Conservation (phyloP, 2,888 invertebrate genomes). For the Caenorhabditis becei region DNA sequence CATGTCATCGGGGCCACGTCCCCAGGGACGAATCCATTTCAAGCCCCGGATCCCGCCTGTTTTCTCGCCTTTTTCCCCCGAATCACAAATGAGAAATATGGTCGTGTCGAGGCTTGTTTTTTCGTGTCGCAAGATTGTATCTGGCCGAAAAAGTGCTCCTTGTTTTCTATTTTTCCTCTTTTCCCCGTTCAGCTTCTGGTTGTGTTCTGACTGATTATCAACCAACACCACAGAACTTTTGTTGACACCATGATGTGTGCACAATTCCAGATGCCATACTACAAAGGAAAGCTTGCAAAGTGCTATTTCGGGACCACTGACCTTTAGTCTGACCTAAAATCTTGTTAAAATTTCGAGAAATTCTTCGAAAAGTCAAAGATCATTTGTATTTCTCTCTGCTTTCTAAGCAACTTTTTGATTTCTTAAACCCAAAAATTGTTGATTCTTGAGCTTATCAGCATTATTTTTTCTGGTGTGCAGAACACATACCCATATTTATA, state of each 20-base stretch:
- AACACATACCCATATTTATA: too few species aligned
- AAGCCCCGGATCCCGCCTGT: constrained; percentile 1
- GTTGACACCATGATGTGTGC: not conserved
- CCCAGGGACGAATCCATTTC: constrained; percentile 5
- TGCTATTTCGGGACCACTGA: too few species aligned
- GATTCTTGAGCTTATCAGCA: too few species aligned
- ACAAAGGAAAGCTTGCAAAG: too few species aligned
- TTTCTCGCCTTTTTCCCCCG: constrained; percentile 1
- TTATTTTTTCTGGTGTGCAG: too few species aligned
- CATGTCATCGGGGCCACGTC: constrained; percentile 8
- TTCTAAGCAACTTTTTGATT: too few species aligned
- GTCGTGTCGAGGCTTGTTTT: not conserved
- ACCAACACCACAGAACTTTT: not conserved
- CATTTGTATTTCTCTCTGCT: too few species aligned
- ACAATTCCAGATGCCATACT: too few species aligned
- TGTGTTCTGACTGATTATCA: not conserved
- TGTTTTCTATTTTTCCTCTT: not conserved
- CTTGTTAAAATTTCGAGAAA: too few species aligned
- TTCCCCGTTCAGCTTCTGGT: not conserved
- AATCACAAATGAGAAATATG: not conserved
- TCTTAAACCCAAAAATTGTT: too few species aligned
- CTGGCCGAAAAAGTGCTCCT: not conserved
- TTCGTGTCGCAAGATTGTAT: not conserved
- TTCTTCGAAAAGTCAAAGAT: too few species aligned
- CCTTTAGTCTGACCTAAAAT: too few species aligned